These are phyloP conservation scores for Eubucco bourcierii DNA, from an alignment of 2,113 vertebrate genomes.

Conservation along the genomic window DNA sequence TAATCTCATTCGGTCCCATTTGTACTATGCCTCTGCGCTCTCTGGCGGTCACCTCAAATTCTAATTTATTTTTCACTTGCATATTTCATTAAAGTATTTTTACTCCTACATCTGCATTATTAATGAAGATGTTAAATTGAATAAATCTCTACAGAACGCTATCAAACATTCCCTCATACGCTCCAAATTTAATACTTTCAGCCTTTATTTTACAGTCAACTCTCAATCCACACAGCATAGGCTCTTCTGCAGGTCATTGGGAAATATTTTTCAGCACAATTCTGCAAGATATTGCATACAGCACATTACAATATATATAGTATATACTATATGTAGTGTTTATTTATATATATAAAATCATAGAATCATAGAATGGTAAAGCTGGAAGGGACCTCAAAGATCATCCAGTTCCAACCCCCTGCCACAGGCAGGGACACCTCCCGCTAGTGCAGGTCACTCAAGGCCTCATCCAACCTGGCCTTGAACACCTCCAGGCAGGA, in stretches of 20 bases:
- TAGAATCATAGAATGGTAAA: no score
- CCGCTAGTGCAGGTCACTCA: no score
- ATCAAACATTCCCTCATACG: constrained; percentile 27
- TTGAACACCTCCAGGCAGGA: no score
- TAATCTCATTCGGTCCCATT: constrained; percentile 39
- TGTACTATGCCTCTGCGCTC: constrained; percentile 45
- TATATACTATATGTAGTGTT: no score
- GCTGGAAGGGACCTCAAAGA: no score
- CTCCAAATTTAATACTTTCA: constrained; percentile 22
- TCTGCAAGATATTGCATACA: not conserved
- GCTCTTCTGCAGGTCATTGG: not conserved
- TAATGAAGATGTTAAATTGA: constrained; percentile 63
- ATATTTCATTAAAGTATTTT: constrained; percentile 64
- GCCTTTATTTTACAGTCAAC: constrained; percentile 5
- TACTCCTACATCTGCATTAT: constrained; percentile 41
- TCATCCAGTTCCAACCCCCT: no score
- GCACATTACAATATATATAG: not conserved
- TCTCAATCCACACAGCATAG: not conserved
- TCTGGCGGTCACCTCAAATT: constrained; percentile 48
- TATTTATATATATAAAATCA: no score
- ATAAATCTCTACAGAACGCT: constrained; percentile 35
- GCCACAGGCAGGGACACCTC: no score
- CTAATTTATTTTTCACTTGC: constrained; percentile 69
- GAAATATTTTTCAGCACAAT: not conserved
- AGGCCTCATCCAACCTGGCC: no score